Conservation (phyloP, 2,797 vertebrate species). For the Alca torda region DNA sequence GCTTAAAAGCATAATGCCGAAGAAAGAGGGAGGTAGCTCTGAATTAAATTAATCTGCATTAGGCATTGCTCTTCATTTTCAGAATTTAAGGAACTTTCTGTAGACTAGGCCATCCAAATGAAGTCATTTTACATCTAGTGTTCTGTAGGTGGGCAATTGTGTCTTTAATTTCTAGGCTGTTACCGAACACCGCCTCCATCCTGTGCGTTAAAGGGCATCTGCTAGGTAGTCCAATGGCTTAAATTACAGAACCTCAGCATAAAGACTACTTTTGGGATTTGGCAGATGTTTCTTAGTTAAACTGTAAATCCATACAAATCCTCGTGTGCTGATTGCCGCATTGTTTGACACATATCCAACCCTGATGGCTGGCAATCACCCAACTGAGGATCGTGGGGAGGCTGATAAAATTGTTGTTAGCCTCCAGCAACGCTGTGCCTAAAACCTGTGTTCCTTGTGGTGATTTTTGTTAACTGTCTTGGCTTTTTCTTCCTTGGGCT, state of each 20-base stretch:
- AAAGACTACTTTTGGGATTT: not conserved
- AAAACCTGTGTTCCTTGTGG: not conserved
- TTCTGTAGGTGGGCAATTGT: not conserved
- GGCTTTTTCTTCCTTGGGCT: not conserved
- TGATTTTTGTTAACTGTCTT: not conserved
- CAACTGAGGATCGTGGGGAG: not conserved
- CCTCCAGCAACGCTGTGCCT: not conserved
- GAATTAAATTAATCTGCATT: not conserved
- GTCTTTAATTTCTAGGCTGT: not conserved
- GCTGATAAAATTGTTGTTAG: not conserved
- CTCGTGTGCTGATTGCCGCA: not conserved
- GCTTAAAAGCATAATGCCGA: not conserved
- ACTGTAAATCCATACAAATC: not conserved
- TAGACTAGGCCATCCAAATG: not conserved
- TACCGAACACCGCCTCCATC: not conserved
- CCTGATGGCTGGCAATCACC: not conserved
- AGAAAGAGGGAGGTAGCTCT: not conserved
- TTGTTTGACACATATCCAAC: not conserved
- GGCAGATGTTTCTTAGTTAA: not conserved
- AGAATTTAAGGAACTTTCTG: not conserved
- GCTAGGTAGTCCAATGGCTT: not conserved
- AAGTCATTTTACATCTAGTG: not conserved
- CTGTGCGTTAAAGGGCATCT: not conserved
- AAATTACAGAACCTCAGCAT: not conserved
- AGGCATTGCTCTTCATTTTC: not conserved